A percentile compares a stretch with the other conserved stretches of the same genome.
phyloP scores from a whole-genome alignment of 2,888 invertebrate genomes.

The Scaptodrosophila latifasciaeformis region DNA sequence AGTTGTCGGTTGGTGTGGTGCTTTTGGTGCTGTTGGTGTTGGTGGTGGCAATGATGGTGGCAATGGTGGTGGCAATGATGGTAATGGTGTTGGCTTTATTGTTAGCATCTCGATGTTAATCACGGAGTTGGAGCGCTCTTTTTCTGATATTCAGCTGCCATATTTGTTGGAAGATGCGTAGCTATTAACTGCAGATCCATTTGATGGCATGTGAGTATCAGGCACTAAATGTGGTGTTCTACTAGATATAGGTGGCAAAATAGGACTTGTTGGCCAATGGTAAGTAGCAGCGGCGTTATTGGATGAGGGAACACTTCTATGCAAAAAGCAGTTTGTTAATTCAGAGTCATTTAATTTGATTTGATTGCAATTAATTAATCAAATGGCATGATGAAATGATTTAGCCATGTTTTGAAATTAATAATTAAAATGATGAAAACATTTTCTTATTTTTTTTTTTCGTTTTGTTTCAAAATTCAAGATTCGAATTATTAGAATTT shows the following conservation, averaged over 20 bases:
- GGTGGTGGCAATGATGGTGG: slow-evolving; percentile 14
- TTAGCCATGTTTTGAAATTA: not conserved
- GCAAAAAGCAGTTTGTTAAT: slow-evolving; percentile 73
- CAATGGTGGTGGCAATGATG: slow-evolving; percentile 18
- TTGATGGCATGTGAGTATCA: slow-evolving; percentile 78
- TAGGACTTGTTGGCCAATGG: slow-evolving; percentile 88
- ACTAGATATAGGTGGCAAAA: slow-evolving; percentile 83
- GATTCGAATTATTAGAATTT: slow-evolving; percentile 45
- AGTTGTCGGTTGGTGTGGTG: slow-evolving; percentile 12
- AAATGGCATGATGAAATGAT: slow-evolving; percentile 4
- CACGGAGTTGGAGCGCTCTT: slow-evolving; percentile 70
- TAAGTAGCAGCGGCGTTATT: slow-evolving; percentile 79
- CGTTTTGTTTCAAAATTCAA: slow-evolving; percentile 1
- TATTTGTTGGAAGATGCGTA: slow-evolving; percentile 75
- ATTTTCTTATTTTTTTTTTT: not conserved
- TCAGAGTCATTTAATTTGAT: slow-evolving; percentile 42
- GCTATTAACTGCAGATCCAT: slow-evolving; percentile 75
- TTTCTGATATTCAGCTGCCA: slow-evolving; percentile 75
- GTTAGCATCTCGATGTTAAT: slow-evolving; percentile 68
- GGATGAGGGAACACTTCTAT: slow-evolving; percentile 77
- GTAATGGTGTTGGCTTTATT: slow-evolving; percentile 36
- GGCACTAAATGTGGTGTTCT: slow-evolving; percentile 84
- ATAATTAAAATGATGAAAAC: not conserved
- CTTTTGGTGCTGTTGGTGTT: slow-evolving; percentile 18
- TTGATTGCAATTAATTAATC: not conserved